Evolutionary conservation across 2,888 invertebrate species (phyloP), one percentile per base, ranked within the genome.

Genomic region (Zhuqinia jingwanae): DNA sequence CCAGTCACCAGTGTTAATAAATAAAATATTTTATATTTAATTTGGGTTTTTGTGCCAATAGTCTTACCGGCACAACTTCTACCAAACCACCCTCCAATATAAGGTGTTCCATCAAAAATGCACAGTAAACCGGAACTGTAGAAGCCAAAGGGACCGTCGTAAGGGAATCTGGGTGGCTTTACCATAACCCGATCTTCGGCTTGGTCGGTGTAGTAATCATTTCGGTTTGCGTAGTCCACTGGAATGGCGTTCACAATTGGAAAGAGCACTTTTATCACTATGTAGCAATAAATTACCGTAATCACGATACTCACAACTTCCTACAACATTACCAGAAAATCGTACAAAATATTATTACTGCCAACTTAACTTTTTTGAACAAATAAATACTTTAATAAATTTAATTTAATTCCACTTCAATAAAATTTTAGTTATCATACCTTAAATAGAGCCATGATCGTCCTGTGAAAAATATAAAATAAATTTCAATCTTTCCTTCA

Each of bases 11-110:
- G n/a, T n/a, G n/a, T n/a, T n/a, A n/a, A n/a, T n/a, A n/a, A n/a
- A n/a, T n/a, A n/a, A n/a, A n/a, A n/a, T n/a, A n/a, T n/a, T n/a
- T n/a, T n/a, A n/a, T n/a, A n/a, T n/a, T n/a, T n/a, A n/a, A n/a
- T n/a, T n/a, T n/a, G n/a, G n/a, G n/a, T n/a, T n/a, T n/a, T n/a
- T n/a, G n/a, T n/a, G n/a, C n/a, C n/a, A n/a, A n/a, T n/a, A n/a
- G n/a, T n/a, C n/a, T n/a, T n/a, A n/a, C n/a, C n/a, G n/a, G 17
- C 25, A 27, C 80, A 80, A 8, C 65, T 53, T 20, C 80, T 50
- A 2, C 68, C 68, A 50, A 68, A 68, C 80, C 80, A 80, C 0
- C 80, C 80, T 17, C 80, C 80, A 17, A 68, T 15, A 15, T 80
- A 80, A 20, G 80, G 68, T n/a, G n/a, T 20, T n/a, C n/a, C 56